These are phyloP conservation scores for Oophaga sylvatica DNA, from an alignment of 2,797 vertebrate genomes.

Conservation along the genomic window DNA sequence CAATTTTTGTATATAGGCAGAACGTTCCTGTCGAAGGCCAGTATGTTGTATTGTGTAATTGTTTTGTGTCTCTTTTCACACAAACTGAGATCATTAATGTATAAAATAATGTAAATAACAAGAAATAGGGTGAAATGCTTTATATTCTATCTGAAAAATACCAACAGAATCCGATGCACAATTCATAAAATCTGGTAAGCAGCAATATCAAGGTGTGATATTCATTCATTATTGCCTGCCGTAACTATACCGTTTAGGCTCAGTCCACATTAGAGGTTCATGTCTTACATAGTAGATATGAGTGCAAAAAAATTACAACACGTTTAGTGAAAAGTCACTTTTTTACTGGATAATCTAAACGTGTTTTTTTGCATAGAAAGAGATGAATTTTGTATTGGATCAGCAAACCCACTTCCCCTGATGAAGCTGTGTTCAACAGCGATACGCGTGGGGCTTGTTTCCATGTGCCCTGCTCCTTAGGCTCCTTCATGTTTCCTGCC, in stretches of 20 bases:
- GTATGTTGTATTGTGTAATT: background rate
- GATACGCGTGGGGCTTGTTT: too few relatives aligned
- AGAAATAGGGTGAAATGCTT: background rate
- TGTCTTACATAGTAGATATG: background rate
- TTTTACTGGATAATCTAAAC: too few relatives aligned
- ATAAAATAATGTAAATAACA: background rate
- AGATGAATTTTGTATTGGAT: too few relatives aligned
- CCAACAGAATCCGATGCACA: background rate
- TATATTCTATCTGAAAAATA: background rate
- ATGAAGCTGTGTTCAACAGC: too few relatives aligned
- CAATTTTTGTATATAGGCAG: constrained; percentile 45
- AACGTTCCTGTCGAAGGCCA: constrained; percentile 17
- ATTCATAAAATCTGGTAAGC: background rate
- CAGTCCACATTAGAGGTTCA: background rate
- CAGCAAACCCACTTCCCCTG: too few relatives aligned
- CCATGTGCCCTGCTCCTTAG: too few relatives aligned
- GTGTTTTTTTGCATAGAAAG: too few relatives aligned
- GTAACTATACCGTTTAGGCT: background rate
- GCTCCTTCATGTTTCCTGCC: too few relatives aligned
- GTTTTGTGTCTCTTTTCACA: constrained; percentile 11
- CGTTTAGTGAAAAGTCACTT: too few relatives aligned
- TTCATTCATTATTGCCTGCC: background rate
- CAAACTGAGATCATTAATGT: background rate
- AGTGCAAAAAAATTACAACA: too few relatives aligned
- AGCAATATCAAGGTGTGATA: background rate